Conservation (phyloP, 1,140 invertebrate species). For the Chironomus striatipennis region DNA sequence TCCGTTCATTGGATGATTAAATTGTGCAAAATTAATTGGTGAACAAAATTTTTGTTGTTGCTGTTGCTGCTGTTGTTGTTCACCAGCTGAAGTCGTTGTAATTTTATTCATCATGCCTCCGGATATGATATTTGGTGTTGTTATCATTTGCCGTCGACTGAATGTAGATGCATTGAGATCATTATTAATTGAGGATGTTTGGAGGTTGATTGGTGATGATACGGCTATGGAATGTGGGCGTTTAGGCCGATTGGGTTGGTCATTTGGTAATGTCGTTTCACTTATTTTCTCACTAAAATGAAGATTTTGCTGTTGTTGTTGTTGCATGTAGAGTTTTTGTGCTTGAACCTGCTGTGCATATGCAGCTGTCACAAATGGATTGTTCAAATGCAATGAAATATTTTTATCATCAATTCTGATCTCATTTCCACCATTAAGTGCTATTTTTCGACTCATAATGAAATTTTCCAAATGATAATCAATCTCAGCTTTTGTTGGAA, state of each 20-base stretch:
- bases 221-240: conserved; percentile 25
- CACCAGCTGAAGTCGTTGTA: not conserved
- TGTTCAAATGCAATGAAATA: conserved; percentile 26
- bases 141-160: not conserved
- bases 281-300: not conserved
- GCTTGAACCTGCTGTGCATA: conserved; percentile 1
- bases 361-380: conserved; percentile 25
- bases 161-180: conserved; percentile 19
- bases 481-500: conserved; percentile 18
- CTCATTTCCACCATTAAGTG: conserved; percentile 26
- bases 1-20: conserved; percentile 16
- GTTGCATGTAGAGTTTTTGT: not conserved
- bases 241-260: conserved; percentile 10
- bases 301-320: conserved; percentile 16
- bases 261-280: not conserved
- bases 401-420: conserved; percentile 27
- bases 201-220: conserved; percentile 21
- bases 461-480: conserved; percentile 11
- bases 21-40: conserved; percentile 19
- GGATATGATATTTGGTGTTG: conserved; percentile 3
- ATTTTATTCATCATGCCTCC: not conserved
- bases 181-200: not conserved
- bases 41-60: conserved; percentile 1
- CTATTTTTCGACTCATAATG: conserved; percentile 25
- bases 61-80: not conserved